Conservation (phyloP, 2,113 vertebrate genomes). For the Helogale parvula region DNA sequence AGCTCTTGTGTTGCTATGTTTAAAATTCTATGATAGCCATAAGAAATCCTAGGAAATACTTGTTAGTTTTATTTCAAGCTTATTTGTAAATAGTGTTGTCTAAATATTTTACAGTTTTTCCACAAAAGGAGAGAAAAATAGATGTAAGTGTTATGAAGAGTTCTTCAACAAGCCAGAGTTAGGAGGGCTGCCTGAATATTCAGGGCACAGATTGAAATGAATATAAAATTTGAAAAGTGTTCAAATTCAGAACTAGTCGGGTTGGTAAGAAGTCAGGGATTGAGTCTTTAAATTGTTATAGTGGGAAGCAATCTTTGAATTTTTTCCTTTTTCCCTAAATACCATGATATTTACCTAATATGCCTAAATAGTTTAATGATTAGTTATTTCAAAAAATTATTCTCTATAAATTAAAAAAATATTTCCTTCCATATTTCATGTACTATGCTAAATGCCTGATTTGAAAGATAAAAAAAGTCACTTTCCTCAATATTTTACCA, state of each 20-base stretch:
- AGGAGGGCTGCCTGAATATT: background rate
- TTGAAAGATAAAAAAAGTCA: background rate
- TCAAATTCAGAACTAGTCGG: constrained; percentile 29
- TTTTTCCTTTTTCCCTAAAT: background rate
- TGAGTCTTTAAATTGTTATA: background rate
- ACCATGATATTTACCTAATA: background rate
- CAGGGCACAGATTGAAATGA: background rate
- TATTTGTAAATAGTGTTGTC: constrained; percentile 22
- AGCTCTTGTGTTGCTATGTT: background rate
- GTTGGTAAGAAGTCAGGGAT: background rate
- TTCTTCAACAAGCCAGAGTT: background rate
- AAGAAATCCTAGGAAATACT: background rate
- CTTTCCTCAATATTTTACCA: background rate
- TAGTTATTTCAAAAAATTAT: background rate
- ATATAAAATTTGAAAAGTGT: background rate
- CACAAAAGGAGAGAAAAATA: background rate
- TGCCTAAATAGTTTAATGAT: background rate
- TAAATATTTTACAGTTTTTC: constrained; percentile 21
- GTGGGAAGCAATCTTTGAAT: background rate
- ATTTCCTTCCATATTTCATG: background rate
- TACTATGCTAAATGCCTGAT: background rate
- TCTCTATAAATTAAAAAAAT: background rate
- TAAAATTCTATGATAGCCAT: background rate
- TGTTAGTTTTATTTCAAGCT: constrained; percentile 12
- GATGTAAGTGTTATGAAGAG: background rate